A percentile compares a stretch with the other conserved stretches of the same genome.
Conservation (phyloP, 1,140 invertebrate species). For the Drusus annulatus region DNA sequence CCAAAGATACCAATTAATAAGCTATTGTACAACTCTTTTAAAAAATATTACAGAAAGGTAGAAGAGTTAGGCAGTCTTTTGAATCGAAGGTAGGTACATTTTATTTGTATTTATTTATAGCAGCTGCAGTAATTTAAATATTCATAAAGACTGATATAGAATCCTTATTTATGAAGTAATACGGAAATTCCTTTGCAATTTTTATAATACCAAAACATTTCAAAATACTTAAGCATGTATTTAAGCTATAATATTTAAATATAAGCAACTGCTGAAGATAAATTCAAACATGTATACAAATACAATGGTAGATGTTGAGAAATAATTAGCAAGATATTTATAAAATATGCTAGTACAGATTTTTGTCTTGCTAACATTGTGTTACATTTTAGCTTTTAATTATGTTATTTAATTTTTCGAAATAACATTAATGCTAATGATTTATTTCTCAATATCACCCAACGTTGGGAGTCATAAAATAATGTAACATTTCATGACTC, state of each 20-base stretch:
- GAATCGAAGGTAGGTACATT: conserved; percentile 2
- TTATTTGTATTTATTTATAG: conserved; percentile 38
- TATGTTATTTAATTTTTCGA: not conserved
- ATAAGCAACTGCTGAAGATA: conserved; percentile 43
- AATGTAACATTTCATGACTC: conserved; percentile 8
- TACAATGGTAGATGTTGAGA: conserved; percentile 5
- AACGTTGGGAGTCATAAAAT: conserved; percentile 22
- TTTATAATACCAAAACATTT: not conserved
- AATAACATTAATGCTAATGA: not conserved
- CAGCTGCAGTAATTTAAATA: conserved; percentile 28
- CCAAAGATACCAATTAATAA: conserved; percentile 45
- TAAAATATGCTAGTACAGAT: not conserved
- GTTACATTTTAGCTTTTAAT: too few species aligned
- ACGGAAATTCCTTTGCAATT: too few species aligned
- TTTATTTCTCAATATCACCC: conserved; percentile 26
- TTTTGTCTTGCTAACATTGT: too few species aligned
- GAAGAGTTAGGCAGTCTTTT: conserved; percentile 33
- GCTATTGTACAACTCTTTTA: conserved; percentile 36
- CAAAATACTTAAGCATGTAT: not conserved
- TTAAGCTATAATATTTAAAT: conserved; percentile 18
- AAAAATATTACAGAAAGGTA: conserved; percentile 7
- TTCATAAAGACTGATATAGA: too few species aligned
- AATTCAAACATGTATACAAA: not conserved
- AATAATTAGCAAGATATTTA: not conserved
- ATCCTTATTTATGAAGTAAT: too few species aligned